phyloP scores from a whole-genome alignment of 92 coral and sea anemone genomes.

The Muricea muricata region DNA sequence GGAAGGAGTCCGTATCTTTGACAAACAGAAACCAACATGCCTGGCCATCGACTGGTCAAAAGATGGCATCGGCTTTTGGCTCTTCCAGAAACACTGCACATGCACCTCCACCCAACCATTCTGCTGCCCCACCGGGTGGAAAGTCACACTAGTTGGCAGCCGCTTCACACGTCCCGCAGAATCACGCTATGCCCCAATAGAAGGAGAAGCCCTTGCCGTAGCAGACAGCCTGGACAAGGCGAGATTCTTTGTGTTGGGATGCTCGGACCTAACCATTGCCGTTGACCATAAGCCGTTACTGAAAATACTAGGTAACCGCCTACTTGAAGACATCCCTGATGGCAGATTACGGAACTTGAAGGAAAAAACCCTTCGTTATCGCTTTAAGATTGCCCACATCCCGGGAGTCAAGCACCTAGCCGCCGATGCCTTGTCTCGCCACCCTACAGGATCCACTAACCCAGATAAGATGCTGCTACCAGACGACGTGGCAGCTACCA shows the following conservation, averaged over 20 bases:
- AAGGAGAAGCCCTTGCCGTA: slow-evolving; percentile 29
- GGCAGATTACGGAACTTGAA: too few relatives aligned
- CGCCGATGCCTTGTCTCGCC: too few relatives aligned
- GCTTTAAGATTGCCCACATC: neutral
- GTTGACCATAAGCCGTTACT: slow-evolving; percentile 34
- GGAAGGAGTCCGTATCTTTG: slow-evolving; percentile 30
- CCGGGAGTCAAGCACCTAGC: too few relatives aligned
- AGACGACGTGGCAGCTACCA: neutral
- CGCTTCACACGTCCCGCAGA: slow-evolving; percentile 12
- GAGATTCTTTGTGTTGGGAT: slow-evolving; percentile 1
- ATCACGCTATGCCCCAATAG: slow-evolving; percentile 33
- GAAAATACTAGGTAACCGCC: slow-evolving; percentile 9
- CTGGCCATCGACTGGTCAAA: too few relatives aligned
- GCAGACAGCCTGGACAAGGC: slow-evolving; percentile 35
- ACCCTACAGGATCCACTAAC: slow-evolving; percentile 2
- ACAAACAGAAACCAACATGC: slow-evolving; percentile 43
- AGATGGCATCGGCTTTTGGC: slow-evolving; percentile 22
- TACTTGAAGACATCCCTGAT: slow-evolving; percentile 17
- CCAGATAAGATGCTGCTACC: neutral
- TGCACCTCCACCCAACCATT: slow-evolving; percentile 23
- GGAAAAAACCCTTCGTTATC: neutral
- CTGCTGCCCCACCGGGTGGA: slow-evolving; percentile 6
- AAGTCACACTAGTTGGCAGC: neutral
- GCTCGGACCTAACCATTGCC: slow-evolving; percentile 4
- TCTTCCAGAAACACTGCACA: slow-evolving; percentile 29